These are phyloP conservation scores for Dicerorhinus sumatrensis DNA, from an alignment of 2,113 vertebrate species.

Conservation along the genomic window DNA sequence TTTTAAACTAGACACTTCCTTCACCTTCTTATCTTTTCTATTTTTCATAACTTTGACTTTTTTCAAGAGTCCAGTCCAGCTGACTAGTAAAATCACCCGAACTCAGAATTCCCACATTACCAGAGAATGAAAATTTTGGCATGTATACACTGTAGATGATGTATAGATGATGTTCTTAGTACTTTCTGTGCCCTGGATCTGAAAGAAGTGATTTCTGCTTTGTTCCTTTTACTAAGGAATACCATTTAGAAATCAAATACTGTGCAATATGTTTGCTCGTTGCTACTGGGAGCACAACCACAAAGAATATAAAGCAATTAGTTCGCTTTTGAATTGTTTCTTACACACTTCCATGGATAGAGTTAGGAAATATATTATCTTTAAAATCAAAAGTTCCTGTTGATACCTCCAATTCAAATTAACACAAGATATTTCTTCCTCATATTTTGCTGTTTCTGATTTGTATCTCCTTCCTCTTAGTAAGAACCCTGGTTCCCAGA, in stretches of 20 bases:
- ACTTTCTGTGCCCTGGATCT: background rate
- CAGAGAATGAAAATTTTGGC: background rate
- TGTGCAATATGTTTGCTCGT: background rate
- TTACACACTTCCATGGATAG: background rate
- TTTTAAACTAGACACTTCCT: background rate
- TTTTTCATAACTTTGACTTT: background rate
- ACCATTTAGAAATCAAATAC: background rate
- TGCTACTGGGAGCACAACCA: background rate
- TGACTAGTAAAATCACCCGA: background rate
- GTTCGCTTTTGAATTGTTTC: background rate
- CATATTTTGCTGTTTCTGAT: background rate
- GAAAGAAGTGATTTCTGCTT: background rate
- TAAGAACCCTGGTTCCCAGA: background rate
- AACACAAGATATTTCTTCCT: background rate
- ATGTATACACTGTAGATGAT: background rate
- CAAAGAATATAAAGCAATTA: background rate
- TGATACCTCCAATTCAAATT: background rate
- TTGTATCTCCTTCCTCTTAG: background rate
- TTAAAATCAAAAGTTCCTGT: background rate
- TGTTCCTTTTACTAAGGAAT: background rate
- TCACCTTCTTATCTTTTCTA: background rate
- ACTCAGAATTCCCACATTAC: background rate
- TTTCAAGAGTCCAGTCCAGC: no score
- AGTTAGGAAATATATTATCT: no score
- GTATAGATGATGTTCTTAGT: background rate